Evolutionary conservation across 2,888 invertebrate genomes (phyloP).

Genomic region (Fragum fragum): DNA sequence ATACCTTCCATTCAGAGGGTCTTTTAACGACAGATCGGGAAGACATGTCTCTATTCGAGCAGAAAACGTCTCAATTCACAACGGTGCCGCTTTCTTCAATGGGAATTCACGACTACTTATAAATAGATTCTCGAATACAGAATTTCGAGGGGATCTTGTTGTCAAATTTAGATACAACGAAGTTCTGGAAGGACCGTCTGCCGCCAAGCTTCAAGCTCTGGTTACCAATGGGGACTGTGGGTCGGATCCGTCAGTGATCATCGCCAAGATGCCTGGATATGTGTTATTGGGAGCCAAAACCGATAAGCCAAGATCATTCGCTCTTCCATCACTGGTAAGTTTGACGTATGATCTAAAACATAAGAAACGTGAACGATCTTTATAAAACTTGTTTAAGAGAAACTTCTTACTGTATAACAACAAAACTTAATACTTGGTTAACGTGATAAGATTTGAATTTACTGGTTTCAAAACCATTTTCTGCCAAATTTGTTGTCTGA

Average conservation of each 20-base stretch:
- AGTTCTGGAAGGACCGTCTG: slow-evolving; percentile 15
- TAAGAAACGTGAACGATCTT: no score
- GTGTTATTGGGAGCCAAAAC: slow-evolving; percentile 72
- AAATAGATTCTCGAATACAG: slow-evolving; percentile 75
- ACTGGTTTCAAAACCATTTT: no score
- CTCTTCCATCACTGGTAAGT: slow-evolving; percentile 59
- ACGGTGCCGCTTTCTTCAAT: slow-evolving; percentile 74
- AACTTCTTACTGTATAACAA: no score
- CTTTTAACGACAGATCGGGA: slow-evolving; percentile 67
- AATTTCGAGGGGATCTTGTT: slow-evolving; percentile 74
- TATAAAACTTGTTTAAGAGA: no score
- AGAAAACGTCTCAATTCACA: slow-evolving; percentile 71
- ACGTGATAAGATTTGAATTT: no score
- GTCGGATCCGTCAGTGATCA: slow-evolving; percentile 74
- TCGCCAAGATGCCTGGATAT: slow-evolving; percentile 68
- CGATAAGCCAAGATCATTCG: slow-evolving; percentile 38
- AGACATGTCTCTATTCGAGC: slow-evolving; percentile 64
- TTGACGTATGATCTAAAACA: no score
- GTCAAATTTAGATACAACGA: slow-evolving; percentile 75
- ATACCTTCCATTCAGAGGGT: slow-evolving; percentile 68
- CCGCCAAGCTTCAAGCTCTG: slow-evolving; percentile 67
- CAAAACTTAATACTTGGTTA: no score
- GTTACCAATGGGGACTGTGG: slow-evolving; percentile 81
- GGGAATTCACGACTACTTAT: slow-evolving; percentile 75
- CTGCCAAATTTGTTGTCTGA: no score